Base-by-base conservation (phyloP, 2,888 invertebrate species). In the Drosophila nigricruria region DNA sequence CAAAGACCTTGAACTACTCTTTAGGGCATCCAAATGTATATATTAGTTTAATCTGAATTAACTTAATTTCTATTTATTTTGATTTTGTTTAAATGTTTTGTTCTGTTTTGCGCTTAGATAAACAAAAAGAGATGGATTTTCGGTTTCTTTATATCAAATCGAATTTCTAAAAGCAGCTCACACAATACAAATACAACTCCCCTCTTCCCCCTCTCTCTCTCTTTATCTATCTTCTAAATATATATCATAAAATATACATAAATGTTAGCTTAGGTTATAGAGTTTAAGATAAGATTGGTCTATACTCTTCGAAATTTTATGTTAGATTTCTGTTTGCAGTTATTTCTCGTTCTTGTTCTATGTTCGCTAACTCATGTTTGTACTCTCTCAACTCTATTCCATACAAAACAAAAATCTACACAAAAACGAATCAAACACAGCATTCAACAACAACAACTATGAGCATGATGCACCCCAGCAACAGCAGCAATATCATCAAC, bases 1-100 rank as follows among this genome's bases (percentile, higher is more conserved):
- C 50, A 42, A 70, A 87, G 91, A 91, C 91, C 90, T 91, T 91
- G 90, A 90, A 84, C 25, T 49, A 49, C 25, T 18, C 58, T 49
- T 8, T 38, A 34, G 56, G 32, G 30, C n/a, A 9, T 5, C 34
- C 25, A 36, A n/a, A 14, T 23, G 18, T 20, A n/a, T 20, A 12
- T 61, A 50, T 34, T 62, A 38, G 36, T 49, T 57, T 54, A 32
- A 54, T 25, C 16, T 38, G 34, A n/a, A 25, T 53, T 20, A 5
- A 30, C 49, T 27, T 18, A 25, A 52, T 36, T 67, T 62, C 52
- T 56, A 34, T 65, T 73, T 60, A 69, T 64, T 67, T 71, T 62
- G 50, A 50, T 69, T 69, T 73, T n/a, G 61, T 74, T 65, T 58
- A 25, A 58, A 36, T 67, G 63, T 65, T 54, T 14, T 59, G 59